Base-by-base conservation (phyloP, 2,113 vertebrate species). In the Poeciliopsis occidentalis region DNA sequence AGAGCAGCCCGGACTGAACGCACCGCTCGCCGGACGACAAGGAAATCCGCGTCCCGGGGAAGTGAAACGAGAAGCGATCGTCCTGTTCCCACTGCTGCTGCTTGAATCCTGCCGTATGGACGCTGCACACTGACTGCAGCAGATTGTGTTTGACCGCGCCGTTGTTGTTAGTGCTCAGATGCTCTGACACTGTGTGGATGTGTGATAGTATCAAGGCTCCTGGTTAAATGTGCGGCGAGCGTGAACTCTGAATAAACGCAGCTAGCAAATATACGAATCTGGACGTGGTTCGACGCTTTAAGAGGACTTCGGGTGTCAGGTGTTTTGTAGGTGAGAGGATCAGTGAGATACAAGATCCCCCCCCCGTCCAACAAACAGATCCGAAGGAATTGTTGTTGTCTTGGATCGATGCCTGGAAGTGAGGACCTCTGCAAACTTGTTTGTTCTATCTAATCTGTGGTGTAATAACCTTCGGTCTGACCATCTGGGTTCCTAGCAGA, bases 61-160 rank as follows among this genome's bases (percentile, higher is more conserved):
- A 71, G 62, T 61, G 47, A 72, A 73, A 70, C 64, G 75, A 34
- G 71, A 65, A 66, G 64, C 19, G 69, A 83, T 19, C 64, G 15
- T 51, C 27, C 78, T 68, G 66, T 64, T 64, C 66, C 69, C 57
- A 47, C 11, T 12, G 27, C 66, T 62, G 39, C n/a, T 27, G 65
- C 64, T 67, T 39, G 37, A 6, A 24, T 67, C 12, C 29, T 39
- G 73, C 5, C 27, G 5, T 29, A 69, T 15, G 72, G 65, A 65
- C 64, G 67, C 34, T 29, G 22, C 39, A 51, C 34, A 62, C 29
- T 60, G 29, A 17, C 66, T 22, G 2, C 54, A 70, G 8, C n/a
- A n/a, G n/a, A 41, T 68, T n/a, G 4, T 66, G 75, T 69, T 31
- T 75, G 26, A 80, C 81, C 39, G 73, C 65, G 12, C 29, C 60